Base-by-base conservation (phyloP, 2,113 vertebrate species). In the Tyto alba region DNA sequence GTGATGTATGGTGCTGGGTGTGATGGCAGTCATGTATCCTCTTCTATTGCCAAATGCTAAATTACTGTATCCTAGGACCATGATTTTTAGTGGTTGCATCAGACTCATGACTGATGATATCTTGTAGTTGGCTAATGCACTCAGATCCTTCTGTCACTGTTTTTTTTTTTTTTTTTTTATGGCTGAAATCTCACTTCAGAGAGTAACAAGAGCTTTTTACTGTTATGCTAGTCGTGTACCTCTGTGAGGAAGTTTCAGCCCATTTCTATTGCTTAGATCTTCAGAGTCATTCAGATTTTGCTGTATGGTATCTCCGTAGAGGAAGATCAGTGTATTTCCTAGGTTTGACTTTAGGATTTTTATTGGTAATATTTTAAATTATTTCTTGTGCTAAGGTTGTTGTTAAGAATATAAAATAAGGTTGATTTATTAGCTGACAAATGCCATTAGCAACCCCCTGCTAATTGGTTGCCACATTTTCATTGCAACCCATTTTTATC, bases 21-120 rank as follows among this genome's bases (percentile, higher is more conserved):
- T 1, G 0, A 4, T 21, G 43, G 38, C 52, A 63, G 43, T 56
- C 1, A 0, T n/a, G 56, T 43, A 25, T 41, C 18, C 15, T 82
- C 16, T 48, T n/a, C 66, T 57, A 2, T 22, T 92, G 72, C 57
- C 45, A 62, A 22, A 76, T 43, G 21, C 64, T 45, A 26, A 71
- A 17, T 82, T 52, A 2, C 67, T 41, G 17, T 56, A 3, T 82
- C 57, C 62, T 29, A 47, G 63, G 74, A 29, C 69, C 3, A 2
- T 56, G 52, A 11, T 38, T 85, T 85, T 38, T 25, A 23, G 27
- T 52, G 81, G 40, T n/a, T 91, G 66, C 77, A 30, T 78, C 66
- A 77, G 27, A 32, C 73, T 48, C 1, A 1, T 57, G 62, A 19
- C 45, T 57, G 72, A n/a, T 40, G 53, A 4, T 50, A 21, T 43